Conservation (phyloP, 2,888 invertebrate genomes). For the Eupithecia centaureata region DNA sequence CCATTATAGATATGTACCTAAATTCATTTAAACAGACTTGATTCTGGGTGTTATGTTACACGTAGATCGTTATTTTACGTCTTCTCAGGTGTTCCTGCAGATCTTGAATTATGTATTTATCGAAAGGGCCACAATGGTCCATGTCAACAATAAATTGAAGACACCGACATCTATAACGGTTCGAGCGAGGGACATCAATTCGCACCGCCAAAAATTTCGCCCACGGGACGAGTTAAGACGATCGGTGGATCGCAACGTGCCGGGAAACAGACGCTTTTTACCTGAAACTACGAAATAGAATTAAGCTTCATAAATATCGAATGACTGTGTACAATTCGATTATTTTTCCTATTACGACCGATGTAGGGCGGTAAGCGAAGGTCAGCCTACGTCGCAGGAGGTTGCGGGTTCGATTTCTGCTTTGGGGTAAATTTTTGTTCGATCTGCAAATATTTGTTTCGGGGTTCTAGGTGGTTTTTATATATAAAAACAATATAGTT, state of each 20-base stretch:
- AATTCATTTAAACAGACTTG: slow-evolving; percentile 38
- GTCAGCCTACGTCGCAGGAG: too few relatives aligned
- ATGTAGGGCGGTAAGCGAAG: too few relatives aligned
- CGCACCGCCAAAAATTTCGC: slow-evolving; percentile 49
- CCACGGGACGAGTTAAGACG: slow-evolving; percentile 49
- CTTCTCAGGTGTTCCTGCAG: slow-evolving; percentile 23
- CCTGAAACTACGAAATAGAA: neutral
- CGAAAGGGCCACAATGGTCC: slow-evolving; percentile 39
- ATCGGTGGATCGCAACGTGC: slow-evolving; percentile 31
- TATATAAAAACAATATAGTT: too few relatives aligned
- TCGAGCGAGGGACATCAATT: slow-evolving; percentile 48
- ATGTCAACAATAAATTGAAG: slow-evolving; percentile 53
- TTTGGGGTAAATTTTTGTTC: too few relatives aligned
- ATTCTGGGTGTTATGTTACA: slow-evolving; percentile 15
- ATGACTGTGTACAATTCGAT: too few relatives aligned
- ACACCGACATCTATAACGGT: slow-evolving; percentile 47
- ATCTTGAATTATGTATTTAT: slow-evolving; percentile 44
- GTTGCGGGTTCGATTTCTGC: too few relatives aligned
- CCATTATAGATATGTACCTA: too few relatives aligned
- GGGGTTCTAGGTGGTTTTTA: too few relatives aligned
- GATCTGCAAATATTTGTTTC: too few relatives aligned
- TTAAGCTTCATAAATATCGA: slow-evolving; percentile 10
- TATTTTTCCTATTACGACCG: too few relatives aligned
- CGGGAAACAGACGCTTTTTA: neutral
- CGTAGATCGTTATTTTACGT: slow-evolving; percentile 13